A percentile compares a stretch with the other conserved stretches of the same genome.
Evolutionary conservation across 2,113 vertebrate species (phyloP).

Genomic region (Colius striatus): DNA sequence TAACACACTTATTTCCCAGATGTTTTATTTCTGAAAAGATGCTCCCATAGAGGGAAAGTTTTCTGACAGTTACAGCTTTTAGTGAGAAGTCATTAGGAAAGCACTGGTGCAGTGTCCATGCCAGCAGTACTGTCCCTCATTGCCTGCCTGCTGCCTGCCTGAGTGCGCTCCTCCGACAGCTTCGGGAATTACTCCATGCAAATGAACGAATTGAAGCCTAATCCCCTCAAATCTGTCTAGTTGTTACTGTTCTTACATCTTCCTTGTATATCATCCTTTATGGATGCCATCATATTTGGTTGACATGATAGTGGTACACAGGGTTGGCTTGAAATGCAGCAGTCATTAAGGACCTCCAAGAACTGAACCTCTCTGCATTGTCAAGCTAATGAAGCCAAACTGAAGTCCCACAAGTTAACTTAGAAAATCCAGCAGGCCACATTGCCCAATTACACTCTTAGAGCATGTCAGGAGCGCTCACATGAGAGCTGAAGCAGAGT

Average conservation of each 20-base stretch:
- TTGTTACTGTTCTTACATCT: neutral
- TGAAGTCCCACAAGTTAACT: neutral
- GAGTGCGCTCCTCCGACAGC: neutral
- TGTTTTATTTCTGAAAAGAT: neutral
- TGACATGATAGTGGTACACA: neutral
- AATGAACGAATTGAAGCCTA: neutral
- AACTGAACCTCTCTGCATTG: rapidly evolving
- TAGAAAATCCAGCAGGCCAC: neutral
- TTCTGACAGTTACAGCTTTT: neutral
- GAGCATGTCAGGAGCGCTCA: rapidly evolving
- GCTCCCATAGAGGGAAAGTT: neutral
- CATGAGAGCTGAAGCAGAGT: neutral
- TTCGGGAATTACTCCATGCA: neutral
- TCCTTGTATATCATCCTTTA: neutral
- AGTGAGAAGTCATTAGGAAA: neutral
- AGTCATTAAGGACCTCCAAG: neutral
- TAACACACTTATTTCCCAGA: neutral
- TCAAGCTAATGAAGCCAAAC: neutral
- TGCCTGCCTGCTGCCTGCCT: neutral
- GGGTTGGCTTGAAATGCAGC: neutral
- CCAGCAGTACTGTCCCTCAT: neutral
- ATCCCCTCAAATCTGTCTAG: neutral
- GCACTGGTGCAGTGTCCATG: neutral
- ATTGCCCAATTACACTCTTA: neutral
- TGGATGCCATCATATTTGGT: neutral